Evolutionary conservation across 2,797 vertebrate genomes (phyloP), one percentile per base, ranked within the genome.

Genomic region (Tauraco hartlaubi): DNA sequence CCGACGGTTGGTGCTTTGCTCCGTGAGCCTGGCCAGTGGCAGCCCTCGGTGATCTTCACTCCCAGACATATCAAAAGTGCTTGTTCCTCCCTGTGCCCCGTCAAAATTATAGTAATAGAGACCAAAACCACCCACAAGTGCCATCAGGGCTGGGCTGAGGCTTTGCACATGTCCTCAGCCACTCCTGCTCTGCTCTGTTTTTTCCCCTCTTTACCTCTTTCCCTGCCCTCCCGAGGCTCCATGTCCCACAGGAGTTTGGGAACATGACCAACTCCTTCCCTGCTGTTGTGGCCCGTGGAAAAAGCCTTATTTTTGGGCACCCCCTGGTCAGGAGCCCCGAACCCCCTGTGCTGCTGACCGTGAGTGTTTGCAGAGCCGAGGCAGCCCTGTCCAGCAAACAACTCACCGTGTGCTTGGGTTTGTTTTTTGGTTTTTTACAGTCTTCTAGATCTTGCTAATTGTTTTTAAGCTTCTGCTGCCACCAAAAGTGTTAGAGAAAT

Each of bases 391-490:
- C 49, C 1, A 4, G 17, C 31, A 3, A 31, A 6, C 31, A 29
- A 3, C 48, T 35, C 25, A 1, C 29, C 0, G 0, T 7, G 33
- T 2, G 0, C 3, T 68, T 16, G 66, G 29, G 1, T 49, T 35
- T 35, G 35, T 35, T 35, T 41, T 61, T 37, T 28, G 6, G 11
- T 29, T 14, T 6, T 71, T 58, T 21, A 22, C 61, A 71, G 0
- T 20, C 62, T 55, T 39, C 55, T 48, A 23, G 28, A 23, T 31
- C 61, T 61, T 25, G n/a, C 56, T 68, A 9, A 35, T 71, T 48
- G 58, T 35, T 94, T 55, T 29, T 18, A 61, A 84, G 66, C 44
- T 86, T 35, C 71, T 41, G 20, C 84, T 54, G 69, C 41, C 69
- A 61, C 26, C 41, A 37, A 29, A 92, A 66, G 46, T 0, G 0